A percentile compares a stretch with the other conserved stretches of the same genome.
Evolutionary conservation across 2,888 invertebrate genomes (phyloP).

Genomic region (Lasioglossum villosulum): DNA sequence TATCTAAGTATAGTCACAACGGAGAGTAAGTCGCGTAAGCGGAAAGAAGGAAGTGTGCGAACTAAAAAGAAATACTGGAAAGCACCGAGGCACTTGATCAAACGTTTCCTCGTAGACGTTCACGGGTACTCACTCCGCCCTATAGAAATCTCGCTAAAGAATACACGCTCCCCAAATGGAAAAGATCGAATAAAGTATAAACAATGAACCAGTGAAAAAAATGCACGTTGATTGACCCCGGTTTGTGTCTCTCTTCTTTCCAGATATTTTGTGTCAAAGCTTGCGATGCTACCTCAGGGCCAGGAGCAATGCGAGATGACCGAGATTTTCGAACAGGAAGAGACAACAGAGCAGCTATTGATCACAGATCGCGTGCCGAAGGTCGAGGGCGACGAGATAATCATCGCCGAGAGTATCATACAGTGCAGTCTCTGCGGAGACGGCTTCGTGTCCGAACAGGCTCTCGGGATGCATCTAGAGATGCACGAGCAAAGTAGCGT

Average conservation of each 20-base stretch:
- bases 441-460: constrained; percentile 68
- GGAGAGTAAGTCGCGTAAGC: not conserved
- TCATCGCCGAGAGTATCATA: constrained; percentile 63
- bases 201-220: constrained; percentile 28
- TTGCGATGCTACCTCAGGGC: constrained; percentile 74
- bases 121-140: constrained; percentile 38
- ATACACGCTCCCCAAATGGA: constrained; percentile 28
- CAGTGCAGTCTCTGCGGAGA: constrained; percentile 78
- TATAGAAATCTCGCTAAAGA: constrained; percentile 41
- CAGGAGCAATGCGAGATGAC: constrained; percentile 70
- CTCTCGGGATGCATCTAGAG: constrained; percentile 57
- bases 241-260: constrained; percentile 81
- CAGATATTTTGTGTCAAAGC: constrained; percentile 83
- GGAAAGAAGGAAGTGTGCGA: constrained; percentile 20
- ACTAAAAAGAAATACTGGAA: constrained; percentile 63
- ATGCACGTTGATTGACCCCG: constrained; percentile 74
- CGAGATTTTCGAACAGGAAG: constrained; percentile 74
- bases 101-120: constrained; percentile 39
- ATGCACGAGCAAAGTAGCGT: constrained; percentile 63
- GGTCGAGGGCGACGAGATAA: constrained; percentile 62
- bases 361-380: constrained; percentile 66
- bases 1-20: not conserved
- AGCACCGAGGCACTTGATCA: constrained; percentile 63
- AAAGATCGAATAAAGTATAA: constrained; percentile 52
- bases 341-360: constrained; percentile 67